A percentile compares a stretch with the other conserved stretches of the same genome.
Conservation (phyloP, 2,113 vertebrate species). For the Charina bottae region DNA sequence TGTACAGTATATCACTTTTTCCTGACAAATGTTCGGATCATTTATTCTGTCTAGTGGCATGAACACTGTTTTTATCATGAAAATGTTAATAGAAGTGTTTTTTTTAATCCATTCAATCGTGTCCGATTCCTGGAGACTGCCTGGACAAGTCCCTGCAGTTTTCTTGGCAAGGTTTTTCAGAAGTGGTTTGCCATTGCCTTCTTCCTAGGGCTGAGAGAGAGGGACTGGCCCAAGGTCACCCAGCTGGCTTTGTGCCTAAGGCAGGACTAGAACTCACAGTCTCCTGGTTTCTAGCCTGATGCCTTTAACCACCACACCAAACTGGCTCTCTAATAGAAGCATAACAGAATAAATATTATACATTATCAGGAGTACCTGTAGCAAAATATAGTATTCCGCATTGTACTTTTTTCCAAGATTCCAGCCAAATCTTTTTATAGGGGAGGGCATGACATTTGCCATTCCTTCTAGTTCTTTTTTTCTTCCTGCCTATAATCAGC, state of each 20-base stretch:
- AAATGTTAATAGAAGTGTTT: background rate
- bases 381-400: background rate
- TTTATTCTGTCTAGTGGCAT: background rate
- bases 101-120: no score
- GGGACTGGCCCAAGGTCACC: no score
- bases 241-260: no score
- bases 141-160: no score
- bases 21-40: background rate
- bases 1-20: background rate
- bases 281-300: no score
- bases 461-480: background rate
- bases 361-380: background rate
- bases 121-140: no score
- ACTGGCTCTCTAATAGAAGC: background rate
- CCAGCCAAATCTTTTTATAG: background rate
- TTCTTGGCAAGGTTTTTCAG: no score
- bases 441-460: background rate
- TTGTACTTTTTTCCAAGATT: background rate
- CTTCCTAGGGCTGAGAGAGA: no score
- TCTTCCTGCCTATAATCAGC: background rate
- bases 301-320: no score
- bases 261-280: no score
- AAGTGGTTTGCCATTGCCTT: no score
- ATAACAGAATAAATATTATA: background rate
- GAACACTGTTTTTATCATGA: background rate